These are phyloP conservation scores for Ectemnius continuus DNA, from an alignment of 2,888 invertebrate species.

Conservation along the genomic window DNA sequence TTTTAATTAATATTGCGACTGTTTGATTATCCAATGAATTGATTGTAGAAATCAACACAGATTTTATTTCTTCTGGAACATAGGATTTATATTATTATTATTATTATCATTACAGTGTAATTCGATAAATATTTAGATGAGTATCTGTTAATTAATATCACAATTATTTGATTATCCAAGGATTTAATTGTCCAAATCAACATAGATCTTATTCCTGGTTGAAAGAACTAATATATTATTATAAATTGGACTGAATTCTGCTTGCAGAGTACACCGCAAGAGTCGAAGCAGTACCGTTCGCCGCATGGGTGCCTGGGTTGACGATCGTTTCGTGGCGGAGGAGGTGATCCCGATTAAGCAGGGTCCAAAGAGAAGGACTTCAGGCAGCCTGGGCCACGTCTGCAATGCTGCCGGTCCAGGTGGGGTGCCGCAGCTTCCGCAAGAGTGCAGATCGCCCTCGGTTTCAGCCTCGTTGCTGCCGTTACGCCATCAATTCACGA, in stretches of 20 bases:
- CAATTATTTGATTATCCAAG: background rate
- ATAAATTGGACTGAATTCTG: too few species aligned
- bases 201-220: too few species aligned
- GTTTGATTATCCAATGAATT: background rate
- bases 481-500: conserved; percentile 72
- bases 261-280: conserved; percentile 67
- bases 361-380: conserved; percentile 55
- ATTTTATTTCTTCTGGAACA: too few species aligned
- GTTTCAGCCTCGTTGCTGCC: conserved; percentile 61
- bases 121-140: too few species aligned
- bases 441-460: conserved; percentile 38
- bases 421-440: conserved; percentile 45
- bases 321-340: conserved; percentile 74
- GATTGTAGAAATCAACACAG: background rate
- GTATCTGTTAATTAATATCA: background rate
- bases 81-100: too few species aligned
- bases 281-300: conserved; percentile 72
- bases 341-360: conserved; percentile 69
- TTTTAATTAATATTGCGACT: background rate
- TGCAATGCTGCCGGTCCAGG: conserved; percentile 70
- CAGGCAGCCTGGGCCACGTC: conserved; percentile 59
- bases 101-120: too few species aligned
- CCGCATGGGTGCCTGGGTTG: conserved; percentile 78
- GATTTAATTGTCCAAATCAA: background rate
- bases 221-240: too few species aligned